Evolutionary conservation across 2,888 invertebrate genomes (phyloP).

Genomic region (Nematopogon swammerdamellus): DNA sequence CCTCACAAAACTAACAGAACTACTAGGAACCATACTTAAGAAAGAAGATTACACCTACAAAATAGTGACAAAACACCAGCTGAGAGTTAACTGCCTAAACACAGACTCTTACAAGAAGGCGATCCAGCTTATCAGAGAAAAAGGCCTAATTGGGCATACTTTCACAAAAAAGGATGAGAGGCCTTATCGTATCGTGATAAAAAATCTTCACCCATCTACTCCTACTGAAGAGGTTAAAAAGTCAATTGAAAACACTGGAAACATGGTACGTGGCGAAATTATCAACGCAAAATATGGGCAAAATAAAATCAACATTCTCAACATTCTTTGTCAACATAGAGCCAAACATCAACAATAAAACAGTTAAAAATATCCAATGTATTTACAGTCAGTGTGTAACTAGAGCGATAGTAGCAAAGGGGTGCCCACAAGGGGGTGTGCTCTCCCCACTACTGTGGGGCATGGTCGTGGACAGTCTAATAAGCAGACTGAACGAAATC

Average conservation of each 20-base stretch:
- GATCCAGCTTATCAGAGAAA: neutral
- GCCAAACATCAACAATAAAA: constrained; percentile 1
- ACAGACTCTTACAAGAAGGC: constrained; percentile 9
- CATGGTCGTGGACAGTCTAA: too few species aligned
- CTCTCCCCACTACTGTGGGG: too few species aligned
- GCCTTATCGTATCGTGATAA: constrained; percentile 13
- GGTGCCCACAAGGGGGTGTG: too few species aligned
- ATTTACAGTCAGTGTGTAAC: constrained; percentile 1
- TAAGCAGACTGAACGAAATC: too few species aligned
- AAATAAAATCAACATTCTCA: constrained; percentile 1
- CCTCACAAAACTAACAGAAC: neutral
- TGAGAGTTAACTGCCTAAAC: neutral
- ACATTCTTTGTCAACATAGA: constrained; percentile 3
- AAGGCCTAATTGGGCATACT: too few species aligned
- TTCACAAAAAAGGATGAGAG: constrained; percentile 1
- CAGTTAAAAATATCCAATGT: neutral
- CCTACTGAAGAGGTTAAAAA: constrained; percentile 9
- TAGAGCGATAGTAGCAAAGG: too few species aligned
- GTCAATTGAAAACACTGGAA: constrained; percentile 11
- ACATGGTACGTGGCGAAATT: constrained; percentile 12
- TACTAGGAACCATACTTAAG: neutral
- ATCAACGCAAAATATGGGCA: constrained; percentile 11
- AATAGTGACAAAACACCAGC: neutral
- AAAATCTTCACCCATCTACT: constrained; percentile 13
- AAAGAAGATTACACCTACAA: neutral